Evolutionary conservation across 2,113 vertebrate genomes (phyloP), one percentile per base, ranked within the genome.

Genomic region (Mixornis gularis): DNA sequence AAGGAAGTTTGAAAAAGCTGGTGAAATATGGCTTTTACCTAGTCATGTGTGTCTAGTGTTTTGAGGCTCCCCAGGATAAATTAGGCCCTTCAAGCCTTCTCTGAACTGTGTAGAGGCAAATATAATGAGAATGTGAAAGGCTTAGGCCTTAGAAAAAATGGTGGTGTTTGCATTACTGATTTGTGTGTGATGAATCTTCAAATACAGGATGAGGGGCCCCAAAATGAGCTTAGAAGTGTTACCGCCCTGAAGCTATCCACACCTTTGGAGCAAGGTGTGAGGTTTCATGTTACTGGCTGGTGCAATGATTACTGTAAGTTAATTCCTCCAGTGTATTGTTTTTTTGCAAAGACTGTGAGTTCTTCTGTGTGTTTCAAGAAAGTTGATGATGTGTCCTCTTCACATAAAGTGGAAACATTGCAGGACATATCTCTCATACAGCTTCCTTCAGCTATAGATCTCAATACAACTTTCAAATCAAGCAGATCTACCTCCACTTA

Each of bases 291-390:
- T n/a, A 91, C 94, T 20, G 97, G 96, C 13, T 96, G 98, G 72
- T 84, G 71, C 51, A 95, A 98, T 78, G 97, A 98, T 89, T 98
- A 98, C 79, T 98, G 97, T 98, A 97, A 98, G 97, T 95, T 63
- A 25, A 70, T 76, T 85, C 48, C 40, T 89, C 43, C 56, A 65
- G 6, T 25, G 12, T 62, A 38, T 15, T 64, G 10, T 1, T 79
- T 73, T 64, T 64, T 64, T 77, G 11, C n/a, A 78, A 26, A 79
- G 12, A 21, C 2, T 71, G 17, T 46, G 24, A 56, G 56, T 62
- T 51, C 20, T 69, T 53, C 24, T 4, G 1, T 44, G 15, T 86
- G 8, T 65, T 73, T 81, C 38, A 43, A 63, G 36, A 63, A 63
- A 49, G 43, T 9, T 38, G 7, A 14, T 14, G 20, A 7, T 36